Evolutionary conservation across 2,113 vertebrate genomes (phyloP), one percentile per base, ranked within the genome.

Genomic region (Setophaga kirtlandii): DNA sequence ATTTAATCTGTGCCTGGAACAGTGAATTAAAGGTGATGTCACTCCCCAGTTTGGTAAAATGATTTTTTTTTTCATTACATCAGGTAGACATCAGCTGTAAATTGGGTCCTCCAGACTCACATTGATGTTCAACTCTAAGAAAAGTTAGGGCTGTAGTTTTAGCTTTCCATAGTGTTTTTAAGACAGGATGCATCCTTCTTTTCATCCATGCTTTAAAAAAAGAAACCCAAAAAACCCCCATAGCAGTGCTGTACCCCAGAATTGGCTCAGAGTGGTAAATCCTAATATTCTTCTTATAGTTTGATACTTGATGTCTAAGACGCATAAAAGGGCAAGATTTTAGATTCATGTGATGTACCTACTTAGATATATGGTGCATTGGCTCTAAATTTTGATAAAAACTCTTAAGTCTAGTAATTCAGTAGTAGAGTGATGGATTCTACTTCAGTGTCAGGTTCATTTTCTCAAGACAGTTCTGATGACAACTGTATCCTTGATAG

Each of bases 301-400:
- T 55, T 78, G 12, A 30, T 27, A 69, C 5, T 22, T 64, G 9
- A 30, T 79, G 22, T n/a, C 37, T 58, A 87, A 81, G 76, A 65
- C 4, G 1, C 33, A 58, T 41, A 62, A 69, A 77, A 83, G 15
- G 20, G 22, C 4, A 69, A 21, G 25, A 81, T 42, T 87, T 77
- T 52, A 83, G 28, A 74, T 56, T 78, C n/a, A 11, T 44, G 23
- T 56, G 31, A 31, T 60, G 24, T 42, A 23, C 16, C 35, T 35
- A 10, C 21, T 59, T 19, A 79, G 49, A 44, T 0, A 0, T 50
- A 16, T 28, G 19, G n/a, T 64, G 17, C n/a, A 16, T 33, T 83
- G 62, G 10, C 30, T 50, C 10, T 69, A 74, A 69, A 69, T 65
- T 80, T 85, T 47, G 59, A 59, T 41, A 83, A 77, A 30, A 74